phyloP scores from a whole-genome alignment of 2,797 vertebrate species.

The Streptopelia turtur region DNA sequence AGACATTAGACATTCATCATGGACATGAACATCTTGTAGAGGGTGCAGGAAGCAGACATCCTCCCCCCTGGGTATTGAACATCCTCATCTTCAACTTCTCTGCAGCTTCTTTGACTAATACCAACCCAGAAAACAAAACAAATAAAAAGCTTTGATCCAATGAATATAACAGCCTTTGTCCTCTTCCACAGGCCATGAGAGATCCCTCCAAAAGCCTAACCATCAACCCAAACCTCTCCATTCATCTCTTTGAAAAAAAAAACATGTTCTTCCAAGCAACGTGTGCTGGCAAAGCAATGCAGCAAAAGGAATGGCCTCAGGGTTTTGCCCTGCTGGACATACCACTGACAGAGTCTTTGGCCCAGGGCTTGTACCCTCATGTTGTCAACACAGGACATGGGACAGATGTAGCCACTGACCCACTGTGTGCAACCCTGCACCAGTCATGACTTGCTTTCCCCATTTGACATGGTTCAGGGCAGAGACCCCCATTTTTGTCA shows the following conservation, averaged over 20 bases:
- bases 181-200: neutral
- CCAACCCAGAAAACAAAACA: neutral
- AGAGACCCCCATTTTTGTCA: neutral
- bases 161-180: neutral
- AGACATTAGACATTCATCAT: neutral
- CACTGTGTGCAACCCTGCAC: neutral
- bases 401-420: neutral
- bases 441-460: neutral
- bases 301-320: neutral
- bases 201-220: neutral
- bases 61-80: neutral
- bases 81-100: neutral
- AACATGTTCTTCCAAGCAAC: neutral
- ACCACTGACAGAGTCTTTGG: accelerated
- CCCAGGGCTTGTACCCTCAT: neutral
- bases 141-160: neutral
- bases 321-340: neutral
- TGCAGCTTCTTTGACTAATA: neutral
- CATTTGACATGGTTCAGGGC: neutral
- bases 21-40: accelerated
- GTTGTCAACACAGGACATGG: accelerated
- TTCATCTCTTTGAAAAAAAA: neutral
- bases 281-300: neutral
- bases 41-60: neutral
- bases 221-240: neutral